Evolutionary conservation across 2,888 invertebrate genomes (phyloP), one percentile per base, ranked within the genome.

Genomic region (Ectemnius lituratus): DNA sequence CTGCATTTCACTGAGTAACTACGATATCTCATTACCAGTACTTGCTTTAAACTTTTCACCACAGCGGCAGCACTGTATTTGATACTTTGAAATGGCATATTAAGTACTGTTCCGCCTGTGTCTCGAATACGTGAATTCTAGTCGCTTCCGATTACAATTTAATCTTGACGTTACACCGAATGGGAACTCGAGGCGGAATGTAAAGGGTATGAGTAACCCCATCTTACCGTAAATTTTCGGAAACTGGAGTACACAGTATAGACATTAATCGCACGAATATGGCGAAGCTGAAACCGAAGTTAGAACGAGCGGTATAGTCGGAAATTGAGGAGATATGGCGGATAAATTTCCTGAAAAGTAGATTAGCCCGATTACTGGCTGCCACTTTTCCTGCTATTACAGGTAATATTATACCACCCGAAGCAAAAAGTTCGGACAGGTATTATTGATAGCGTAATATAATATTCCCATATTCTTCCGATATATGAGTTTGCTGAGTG

Each of bases 291-390:
- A 79, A 75, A 69, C 60, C 72, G 70, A 67, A 79, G 77, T 76
- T 76, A 79, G 76, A 76, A 85, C 81, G 81, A 84, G 82, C 75
- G 69, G 76, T 79, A 75, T 77, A 79, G 78, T 80, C 81, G 87
- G 86, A 87, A 86, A 83, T 84, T 84, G 76, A 76, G 80, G 79
- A 81, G 80, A 87, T 84, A 87, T 84, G 86, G 82, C 76, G 85
- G 85, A 88, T 88, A 86, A 88, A 88, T 88, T 87, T 88, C 85
- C 88, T 83, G 82, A 86, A 86, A 85, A 86, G 88, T 86, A 88
- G 87, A 88, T 88, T 88, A 88, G 84, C 78, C 81, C 84, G 84
- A 83, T 85, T 23, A 86, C 84, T 68, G 84, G 84, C 83, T 84
- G 75, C 83, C 83, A 85, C 81, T 84, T 84, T 83, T 85, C 83